phyloP scores from a whole-genome alignment of 2,888 invertebrate species.

The Amiota mariae region DNA sequence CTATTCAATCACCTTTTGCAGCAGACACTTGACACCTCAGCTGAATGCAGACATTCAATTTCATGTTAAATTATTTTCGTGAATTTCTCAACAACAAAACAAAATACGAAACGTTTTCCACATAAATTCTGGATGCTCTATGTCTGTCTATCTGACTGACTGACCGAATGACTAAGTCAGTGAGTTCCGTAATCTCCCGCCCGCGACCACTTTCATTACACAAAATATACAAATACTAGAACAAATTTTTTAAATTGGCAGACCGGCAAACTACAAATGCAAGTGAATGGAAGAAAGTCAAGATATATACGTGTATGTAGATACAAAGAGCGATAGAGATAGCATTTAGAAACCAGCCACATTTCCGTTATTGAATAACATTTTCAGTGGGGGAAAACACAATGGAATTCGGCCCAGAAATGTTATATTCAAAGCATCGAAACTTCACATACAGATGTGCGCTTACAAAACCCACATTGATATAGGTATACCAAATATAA shows the following conservation, averaged over 20 bases:
- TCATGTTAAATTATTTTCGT: conserved; percentile 57
- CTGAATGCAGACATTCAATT: conserved; percentile 59
- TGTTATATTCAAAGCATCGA: conserved; percentile 21
- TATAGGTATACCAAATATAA: too few species aligned
- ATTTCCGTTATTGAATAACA: conserved; percentile 53
- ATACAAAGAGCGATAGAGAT: neutral
- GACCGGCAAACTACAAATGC: neutral
- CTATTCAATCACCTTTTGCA: conserved; percentile 55
- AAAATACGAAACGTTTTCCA: neutral
- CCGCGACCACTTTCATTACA: conserved; percentile 17
- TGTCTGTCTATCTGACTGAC: too few species aligned
- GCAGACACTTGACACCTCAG: conserved; percentile 59
- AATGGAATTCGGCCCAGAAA: conserved; percentile 34
- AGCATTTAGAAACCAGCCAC: conserved; percentile 24
- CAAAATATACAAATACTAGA: conserved; percentile 15
- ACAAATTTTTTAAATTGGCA: conserved; percentile 12
- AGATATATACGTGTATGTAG: neutral
- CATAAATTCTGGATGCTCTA: neutral
- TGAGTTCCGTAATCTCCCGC: neutral
- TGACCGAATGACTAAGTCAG: too few species aligned
- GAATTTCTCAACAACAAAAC: neutral
- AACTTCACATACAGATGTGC: conserved; percentile 1
- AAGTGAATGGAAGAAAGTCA: neutral
- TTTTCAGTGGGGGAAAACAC: conserved; percentile 40
- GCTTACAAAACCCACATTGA: too few species aligned